phyloP scores from a whole-genome alignment of 2,888 invertebrate genomes.

The Tridacna gigas region DNA sequence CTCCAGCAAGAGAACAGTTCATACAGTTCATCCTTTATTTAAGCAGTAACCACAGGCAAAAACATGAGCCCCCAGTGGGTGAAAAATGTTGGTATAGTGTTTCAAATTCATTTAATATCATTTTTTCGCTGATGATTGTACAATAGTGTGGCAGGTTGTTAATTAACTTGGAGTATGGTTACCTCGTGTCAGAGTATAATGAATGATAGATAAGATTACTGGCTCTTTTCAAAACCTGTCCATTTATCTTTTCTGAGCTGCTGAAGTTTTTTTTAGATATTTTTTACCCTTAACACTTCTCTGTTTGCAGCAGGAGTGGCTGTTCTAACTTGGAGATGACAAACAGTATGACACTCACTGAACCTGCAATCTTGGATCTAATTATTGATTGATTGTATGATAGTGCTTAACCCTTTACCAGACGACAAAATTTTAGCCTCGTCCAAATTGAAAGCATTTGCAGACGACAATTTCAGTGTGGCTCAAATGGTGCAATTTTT shows the following conservation, averaged over 20 bases:
- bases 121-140: slow-evolving; percentile 22
- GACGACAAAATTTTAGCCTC: too few species aligned
- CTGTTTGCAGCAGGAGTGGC: too few species aligned
- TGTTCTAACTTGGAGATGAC: too few species aligned
- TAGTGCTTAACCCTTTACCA: background rate
- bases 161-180: slow-evolving; percentile 41
- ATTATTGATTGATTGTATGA: too few species aligned
- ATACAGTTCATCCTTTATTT: background rate
- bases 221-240: slow-evolving; percentile 19
- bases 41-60: slow-evolving; percentile 5
- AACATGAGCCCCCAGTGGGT: background rate
- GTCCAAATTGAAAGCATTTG: too few species aligned
- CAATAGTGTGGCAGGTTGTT: slow-evolving; percentile 44
- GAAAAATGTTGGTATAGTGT: slow-evolving; percentile 25
- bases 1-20: background rate
- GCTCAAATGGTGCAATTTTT: too few species aligned
- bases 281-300: too few species aligned
- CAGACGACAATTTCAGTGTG: too few species aligned
- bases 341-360: too few species aligned
- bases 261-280: background rate
- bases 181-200: slow-evolving; percentile 48
- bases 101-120: slow-evolving; percentile 18
- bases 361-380: too few species aligned
- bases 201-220: slow-evolving; percentile 38
- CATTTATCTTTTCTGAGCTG: slow-evolving; percentile 18